Conservation (phyloP, 2,113 vertebrate species). For the Herpailurus yagouaroundi region DNA sequence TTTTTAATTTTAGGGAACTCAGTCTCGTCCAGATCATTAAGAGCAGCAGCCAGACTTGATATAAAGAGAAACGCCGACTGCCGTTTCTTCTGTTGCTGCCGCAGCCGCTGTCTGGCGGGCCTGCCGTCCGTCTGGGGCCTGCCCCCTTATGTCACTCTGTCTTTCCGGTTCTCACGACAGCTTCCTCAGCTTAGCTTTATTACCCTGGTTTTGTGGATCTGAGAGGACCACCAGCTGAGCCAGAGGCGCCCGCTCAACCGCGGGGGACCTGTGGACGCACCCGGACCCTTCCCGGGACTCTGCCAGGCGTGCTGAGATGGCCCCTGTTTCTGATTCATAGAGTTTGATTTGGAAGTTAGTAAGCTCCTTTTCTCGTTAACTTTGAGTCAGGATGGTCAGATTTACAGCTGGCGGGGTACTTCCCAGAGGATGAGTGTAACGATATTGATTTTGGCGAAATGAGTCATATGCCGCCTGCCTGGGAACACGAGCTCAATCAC, state of each 20-base stretch:
- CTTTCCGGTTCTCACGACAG: neutral
- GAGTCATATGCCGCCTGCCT: conserved; percentile 69
- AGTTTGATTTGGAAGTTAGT: conserved; percentile 43
- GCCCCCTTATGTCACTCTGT: rapidly evolving
- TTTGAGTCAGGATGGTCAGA: conserved; percentile 68
- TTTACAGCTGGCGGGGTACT: conserved; percentile 69
- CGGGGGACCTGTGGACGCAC: rapidly evolving
- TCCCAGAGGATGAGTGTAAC: conserved; percentile 62
- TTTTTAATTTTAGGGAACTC: neutral
- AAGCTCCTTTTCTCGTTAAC: conserved; percentile 39
- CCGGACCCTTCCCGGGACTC: neutral
- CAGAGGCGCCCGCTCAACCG: rapidly evolving
- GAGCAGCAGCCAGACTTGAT: neutral
- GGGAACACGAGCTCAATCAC: conserved; percentile 50
- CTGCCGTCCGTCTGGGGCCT: rapidly evolving
- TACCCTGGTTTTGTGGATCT: rapidly evolving
- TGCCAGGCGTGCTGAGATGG: neutral
- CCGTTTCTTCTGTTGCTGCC: rapidly evolving
- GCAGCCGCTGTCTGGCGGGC: rapidly evolving
- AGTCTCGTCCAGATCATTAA: neutral
- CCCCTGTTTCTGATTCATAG: neutral
- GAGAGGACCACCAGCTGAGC: neutral
- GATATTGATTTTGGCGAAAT: conserved; percentile 55
- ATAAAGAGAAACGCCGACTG: rapidly evolving
- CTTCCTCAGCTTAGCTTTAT: neutral